phyloP scores from a whole-genome alignment of 2,113 vertebrate genomes.

The Crotophaga sulcirostris region DNA sequence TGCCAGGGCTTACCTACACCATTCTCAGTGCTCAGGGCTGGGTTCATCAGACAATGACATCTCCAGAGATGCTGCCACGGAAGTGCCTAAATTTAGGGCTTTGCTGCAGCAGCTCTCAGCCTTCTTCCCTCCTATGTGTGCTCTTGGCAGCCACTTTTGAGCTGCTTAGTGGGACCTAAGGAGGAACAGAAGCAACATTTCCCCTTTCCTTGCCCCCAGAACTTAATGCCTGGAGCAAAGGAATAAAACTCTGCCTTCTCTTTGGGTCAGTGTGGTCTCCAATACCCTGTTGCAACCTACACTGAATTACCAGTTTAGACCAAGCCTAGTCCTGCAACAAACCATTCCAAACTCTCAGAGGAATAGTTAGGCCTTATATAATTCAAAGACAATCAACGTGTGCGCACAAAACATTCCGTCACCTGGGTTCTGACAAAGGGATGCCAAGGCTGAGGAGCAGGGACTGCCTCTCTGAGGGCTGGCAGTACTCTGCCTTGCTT shows the following conservation, averaged over 20 bases:
- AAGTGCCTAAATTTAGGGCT: neutral
- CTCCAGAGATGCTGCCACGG: too few relatives aligned
- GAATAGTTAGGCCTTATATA: rapidly evolving
- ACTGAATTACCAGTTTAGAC: neutral
- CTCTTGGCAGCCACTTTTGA: neutral
- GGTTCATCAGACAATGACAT: neutral
- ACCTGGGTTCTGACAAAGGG: neutral
- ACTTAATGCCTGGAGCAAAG: neutral
- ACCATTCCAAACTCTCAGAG: neutral
- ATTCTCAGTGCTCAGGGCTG: neutral
- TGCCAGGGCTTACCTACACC: neutral
- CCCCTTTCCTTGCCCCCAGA: neutral
- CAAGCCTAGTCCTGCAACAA: neutral
- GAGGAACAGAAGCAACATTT: neutral
- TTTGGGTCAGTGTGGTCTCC: rapidly evolving
- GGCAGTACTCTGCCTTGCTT: neutral
- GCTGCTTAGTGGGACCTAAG: neutral
- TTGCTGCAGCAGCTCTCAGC: neutral
- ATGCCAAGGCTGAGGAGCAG: neutral
- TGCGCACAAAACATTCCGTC: neutral
- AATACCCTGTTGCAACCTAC: rapidly evolving
- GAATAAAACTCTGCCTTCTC: neutral
- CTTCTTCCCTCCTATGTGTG: neutral
- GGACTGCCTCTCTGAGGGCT: neutral
- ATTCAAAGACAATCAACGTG: rapidly evolving